Evolutionary conservation across 2,113 vertebrate genomes (phyloP).

Genomic region (Mungos mungo): DNA sequence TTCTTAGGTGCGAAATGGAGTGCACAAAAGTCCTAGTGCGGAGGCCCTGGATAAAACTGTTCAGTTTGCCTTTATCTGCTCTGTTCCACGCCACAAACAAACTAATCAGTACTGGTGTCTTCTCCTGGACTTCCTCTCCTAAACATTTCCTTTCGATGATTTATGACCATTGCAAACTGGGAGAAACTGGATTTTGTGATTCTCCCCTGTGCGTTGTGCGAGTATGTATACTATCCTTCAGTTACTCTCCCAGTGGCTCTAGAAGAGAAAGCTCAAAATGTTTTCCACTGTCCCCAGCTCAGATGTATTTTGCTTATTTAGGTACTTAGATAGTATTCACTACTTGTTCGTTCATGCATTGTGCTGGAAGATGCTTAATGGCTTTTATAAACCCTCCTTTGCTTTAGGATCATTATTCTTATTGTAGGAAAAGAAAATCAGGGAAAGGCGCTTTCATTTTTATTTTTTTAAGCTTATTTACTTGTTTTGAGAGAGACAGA

Average conservation of each 20-base stretch:
- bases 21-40: background rate
- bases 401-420: conserved; percentile 10
- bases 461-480: too few relatives aligned
- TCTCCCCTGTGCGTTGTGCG: background rate
- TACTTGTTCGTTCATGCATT: background rate
- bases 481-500: too few relatives aligned
- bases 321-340: background rate
- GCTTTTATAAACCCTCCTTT: background rate
- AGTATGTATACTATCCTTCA: background rate
- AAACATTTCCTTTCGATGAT: conserved; percentile 11
- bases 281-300: background rate
- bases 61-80: background rate
- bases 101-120: background rate
- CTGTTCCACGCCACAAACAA: background rate
- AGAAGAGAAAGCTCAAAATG: background rate
- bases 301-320: background rate
- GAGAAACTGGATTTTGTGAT: conserved; percentile 38
- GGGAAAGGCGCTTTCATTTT: background rate
- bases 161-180: background rate
- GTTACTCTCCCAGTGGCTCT: background rate
- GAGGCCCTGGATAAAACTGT: background rate
- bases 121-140: background rate
- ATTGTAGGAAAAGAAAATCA: conserved; percentile 16
- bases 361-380: conserved; percentile 29
- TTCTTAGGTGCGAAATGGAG: background rate